Percentiles rank a stretch among this genome's conserved stretches.
These are phyloP conservation scores for Sphinx pinastri DNA, from an alignment of 2,888 invertebrate genomes.

Conservation along the genomic window DNA sequence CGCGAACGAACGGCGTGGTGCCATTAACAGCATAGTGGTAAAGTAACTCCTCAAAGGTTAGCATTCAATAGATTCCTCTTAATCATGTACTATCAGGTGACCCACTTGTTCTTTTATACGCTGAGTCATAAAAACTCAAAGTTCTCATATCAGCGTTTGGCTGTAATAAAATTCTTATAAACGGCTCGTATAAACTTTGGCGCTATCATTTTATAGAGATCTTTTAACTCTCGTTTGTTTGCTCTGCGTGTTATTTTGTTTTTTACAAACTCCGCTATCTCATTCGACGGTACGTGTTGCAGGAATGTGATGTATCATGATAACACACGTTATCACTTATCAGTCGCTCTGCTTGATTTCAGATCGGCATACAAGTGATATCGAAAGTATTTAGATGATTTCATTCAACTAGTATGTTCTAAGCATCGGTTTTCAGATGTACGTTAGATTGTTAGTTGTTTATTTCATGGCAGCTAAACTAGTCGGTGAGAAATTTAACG, in stretches of 20 bases:
- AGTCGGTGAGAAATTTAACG: neutral
- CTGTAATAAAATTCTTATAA: conserved; percentile 3
- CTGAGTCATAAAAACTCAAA: conserved; percentile 5
- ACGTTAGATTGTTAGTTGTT: neutral
- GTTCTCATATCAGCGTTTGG: neutral
- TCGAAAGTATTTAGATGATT: conserved; percentile 21
- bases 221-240: conserved; percentile 39
- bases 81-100: too few relatives aligned
- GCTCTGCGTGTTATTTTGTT: conserved; percentile 38
- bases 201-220: conserved; percentile 17
- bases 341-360: conserved; percentile 41
- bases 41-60: too few relatives aligned
- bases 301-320: conserved; percentile 51
- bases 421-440: neutral
- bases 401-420: conserved; percentile 8
- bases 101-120: too few relatives aligned
- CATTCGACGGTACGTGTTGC: conserved; percentile 37
- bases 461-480: neutral
- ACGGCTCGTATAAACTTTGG: neutral
- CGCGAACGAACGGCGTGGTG: too few relatives aligned
- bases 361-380: conserved; percentile 30
- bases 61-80: too few relatives aligned
- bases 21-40: too few relatives aligned
- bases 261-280: conserved; percentile 43
- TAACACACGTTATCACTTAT: conserved; percentile 54